Percentiles rank a stretch among this genome's conserved stretches.
These are phyloP conservation scores for Mythimna lalbum DNA, from an alignment of 2,888 invertebrate genomes.

Conservation along the genomic window DNA sequence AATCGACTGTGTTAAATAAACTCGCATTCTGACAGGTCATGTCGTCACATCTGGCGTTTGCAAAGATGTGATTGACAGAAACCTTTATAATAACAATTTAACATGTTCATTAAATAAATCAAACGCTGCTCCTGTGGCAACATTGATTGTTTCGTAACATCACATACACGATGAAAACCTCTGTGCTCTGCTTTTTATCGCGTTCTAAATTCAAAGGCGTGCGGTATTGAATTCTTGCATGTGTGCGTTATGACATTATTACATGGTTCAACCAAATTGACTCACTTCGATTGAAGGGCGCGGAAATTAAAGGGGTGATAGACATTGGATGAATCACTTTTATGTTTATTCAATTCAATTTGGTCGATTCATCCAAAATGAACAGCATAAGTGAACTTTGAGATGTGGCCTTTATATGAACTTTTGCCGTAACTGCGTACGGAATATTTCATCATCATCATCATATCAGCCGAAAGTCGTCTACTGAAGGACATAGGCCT, in stretches of 20 bases:
- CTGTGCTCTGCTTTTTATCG: conserved; percentile 24
- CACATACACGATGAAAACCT: conserved; percentile 24
- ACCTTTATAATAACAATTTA: conserved; percentile 50
- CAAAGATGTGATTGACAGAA: conserved; percentile 26
- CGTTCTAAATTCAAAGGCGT: conserved; percentile 15
- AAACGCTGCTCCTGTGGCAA: conserved; percentile 10
- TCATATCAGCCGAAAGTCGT: too few species aligned
- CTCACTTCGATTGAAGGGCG: conserved; percentile 11
- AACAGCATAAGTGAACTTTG: not conserved
- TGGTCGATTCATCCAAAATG: conserved; percentile 6
- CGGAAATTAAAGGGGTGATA: not conserved
- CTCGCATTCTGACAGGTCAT: conserved; percentile 8
- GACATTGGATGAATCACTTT: not conserved
- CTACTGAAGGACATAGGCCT: too few species aligned
- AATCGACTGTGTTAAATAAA: conserved; percentile 33
- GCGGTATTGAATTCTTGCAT: conserved; percentile 4
- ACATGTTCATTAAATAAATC: conserved; percentile 41
- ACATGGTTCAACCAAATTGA: conserved; percentile 32
- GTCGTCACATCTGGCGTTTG: conserved; percentile 33
- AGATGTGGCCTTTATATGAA: not conserved
- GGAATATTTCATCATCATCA: too few species aligned
- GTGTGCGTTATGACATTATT: not conserved
- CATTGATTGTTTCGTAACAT: conserved; percentile 25
- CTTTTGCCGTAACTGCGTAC: too few species aligned
- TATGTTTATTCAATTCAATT: not conserved